Evolutionary conservation across 2,113 vertebrate genomes (phyloP).

Genomic region (Oncorhynchus gorbuscha): DNA sequence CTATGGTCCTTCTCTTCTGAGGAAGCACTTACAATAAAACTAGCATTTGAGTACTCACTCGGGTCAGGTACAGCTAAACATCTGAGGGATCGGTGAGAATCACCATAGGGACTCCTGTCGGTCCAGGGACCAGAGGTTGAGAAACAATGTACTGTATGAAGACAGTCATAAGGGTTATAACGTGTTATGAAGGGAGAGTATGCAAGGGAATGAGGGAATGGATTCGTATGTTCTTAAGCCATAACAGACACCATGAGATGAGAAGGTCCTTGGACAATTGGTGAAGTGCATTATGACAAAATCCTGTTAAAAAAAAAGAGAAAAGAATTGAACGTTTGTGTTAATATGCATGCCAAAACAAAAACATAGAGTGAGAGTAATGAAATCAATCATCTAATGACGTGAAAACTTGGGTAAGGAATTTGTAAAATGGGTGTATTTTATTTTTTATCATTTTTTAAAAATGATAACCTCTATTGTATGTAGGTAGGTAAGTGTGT

Average conservation of each 20-base stretch:
- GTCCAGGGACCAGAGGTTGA: slow-evolving; percentile 2
- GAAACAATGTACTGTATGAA: not conserved
- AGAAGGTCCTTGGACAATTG: slow-evolving; percentile 56
- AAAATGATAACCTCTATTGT: slow-evolving; percentile 72
- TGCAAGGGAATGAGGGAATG: slow-evolving; percentile 24
- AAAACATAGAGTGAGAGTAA: slow-evolving; percentile 68
- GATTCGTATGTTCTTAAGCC: slow-evolving; percentile 71
- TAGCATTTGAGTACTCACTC: no score
- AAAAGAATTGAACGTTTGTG: slow-evolving; percentile 61
- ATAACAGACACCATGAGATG: slow-evolving; percentile 64
- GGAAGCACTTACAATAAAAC: no score
- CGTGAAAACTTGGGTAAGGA: slow-evolving; percentile 70
- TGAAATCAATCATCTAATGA: slow-evolving; percentile 65
- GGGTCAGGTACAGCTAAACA: no score
- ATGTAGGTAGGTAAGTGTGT: slow-evolving; percentile 51
- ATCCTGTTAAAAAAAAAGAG: slow-evolving; percentile 51
- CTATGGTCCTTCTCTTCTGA: no score
- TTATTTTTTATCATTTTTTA: slow-evolving; percentile 79
- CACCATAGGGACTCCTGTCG: not conserved
- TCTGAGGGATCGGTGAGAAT: no score
- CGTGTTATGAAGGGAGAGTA: slow-evolving; percentile 21
- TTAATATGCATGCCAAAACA: slow-evolving; percentile 74
- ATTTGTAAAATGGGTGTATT: slow-evolving; percentile 81
- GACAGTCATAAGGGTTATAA: not conserved
- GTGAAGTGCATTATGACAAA: slow-evolving; percentile 66